Conservation (phyloP, 2,888 invertebrate genomes). For the Sinodicranocentrus sp. region DNA sequence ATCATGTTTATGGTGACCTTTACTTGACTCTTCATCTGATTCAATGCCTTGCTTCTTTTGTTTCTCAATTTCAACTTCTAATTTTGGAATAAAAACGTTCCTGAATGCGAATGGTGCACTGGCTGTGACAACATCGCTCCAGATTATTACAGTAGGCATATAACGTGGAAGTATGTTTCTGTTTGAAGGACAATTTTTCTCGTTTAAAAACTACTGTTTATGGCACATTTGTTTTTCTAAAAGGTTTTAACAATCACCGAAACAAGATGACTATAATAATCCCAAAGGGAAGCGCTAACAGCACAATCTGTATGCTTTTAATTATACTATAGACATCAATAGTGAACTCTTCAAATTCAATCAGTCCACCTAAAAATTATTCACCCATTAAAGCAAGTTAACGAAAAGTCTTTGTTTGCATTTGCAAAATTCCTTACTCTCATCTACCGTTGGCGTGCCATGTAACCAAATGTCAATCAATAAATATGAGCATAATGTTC, state of each 20-base stretch:
- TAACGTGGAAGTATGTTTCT: conserved; percentile 47
- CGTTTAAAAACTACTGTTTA: no score
- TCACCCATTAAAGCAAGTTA: no score
- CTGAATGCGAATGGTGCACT: not conserved
- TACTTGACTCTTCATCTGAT: not conserved
- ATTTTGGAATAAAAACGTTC: conserved; percentile 54
- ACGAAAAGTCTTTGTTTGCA: no score
- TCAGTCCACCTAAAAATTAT: conserved; percentile 29
- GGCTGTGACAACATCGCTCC: conserved; percentile 57
- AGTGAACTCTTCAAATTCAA: conserved; percentile 28
- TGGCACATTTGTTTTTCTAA: no score
- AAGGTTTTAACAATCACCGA: conserved; percentile 8
- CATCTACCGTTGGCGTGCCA: conserved; percentile 72
- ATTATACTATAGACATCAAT: conserved; percentile 29
- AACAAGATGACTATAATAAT: conserved; percentile 61
- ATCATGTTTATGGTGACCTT: not conserved
- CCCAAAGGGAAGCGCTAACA: conserved; percentile 56
- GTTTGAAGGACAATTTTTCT: no score
- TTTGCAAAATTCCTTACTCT: conserved; percentile 35
- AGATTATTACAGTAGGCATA: conserved; percentile 69
- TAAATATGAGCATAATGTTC: conserved; percentile 77
- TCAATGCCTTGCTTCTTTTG: not conserved
- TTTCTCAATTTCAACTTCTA: not conserved
- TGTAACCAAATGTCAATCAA: conserved; percentile 78
- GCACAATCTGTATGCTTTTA: conserved; percentile 31